These are phyloP conservation scores for Anarhynchus alexandrinus DNA, from an alignment of 2,113 vertebrate species.

Conservation along the genomic window DNA sequence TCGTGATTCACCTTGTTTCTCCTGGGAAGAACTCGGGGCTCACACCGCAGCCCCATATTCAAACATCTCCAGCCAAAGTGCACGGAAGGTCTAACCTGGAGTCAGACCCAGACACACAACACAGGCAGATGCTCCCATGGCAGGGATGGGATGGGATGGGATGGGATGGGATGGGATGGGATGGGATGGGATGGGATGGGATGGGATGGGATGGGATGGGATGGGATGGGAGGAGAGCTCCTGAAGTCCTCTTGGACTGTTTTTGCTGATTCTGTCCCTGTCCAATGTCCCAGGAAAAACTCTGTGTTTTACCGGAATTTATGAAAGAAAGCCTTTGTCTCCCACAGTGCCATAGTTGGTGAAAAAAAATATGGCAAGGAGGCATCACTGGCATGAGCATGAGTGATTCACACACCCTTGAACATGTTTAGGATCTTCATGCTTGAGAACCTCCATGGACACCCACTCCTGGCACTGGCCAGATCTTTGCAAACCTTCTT, in stretches of 20 bases:
- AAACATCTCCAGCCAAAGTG: background rate
- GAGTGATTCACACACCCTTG: background rate
- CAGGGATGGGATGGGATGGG: background rate
- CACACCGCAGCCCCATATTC: background rate
- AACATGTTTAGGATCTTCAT: background rate
- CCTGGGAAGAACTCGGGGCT: background rate
- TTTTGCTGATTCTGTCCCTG: background rate
- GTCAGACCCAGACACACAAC: background rate
- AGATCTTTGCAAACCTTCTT: background rate
- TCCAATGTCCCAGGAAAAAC: background rate
- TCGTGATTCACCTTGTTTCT: background rate
- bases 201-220: no score
- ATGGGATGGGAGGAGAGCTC: background rate
- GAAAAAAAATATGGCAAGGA: background rate
- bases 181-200: no score
- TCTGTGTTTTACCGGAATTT: background rate
- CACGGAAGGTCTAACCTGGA: background rate
- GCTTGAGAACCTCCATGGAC: background rate
- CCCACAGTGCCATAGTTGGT: no score
- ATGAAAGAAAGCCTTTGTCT: background rate
- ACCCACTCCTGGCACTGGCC: background rate
- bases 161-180: no score
- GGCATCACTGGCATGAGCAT: background rate
- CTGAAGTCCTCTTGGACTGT: background rate
- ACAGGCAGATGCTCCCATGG: accelerated